These are phyloP conservation scores for Hermatobates lingyangjiaoensis DNA, from an alignment of 1,140 invertebrate genomes.

Conservation along the genomic window DNA sequence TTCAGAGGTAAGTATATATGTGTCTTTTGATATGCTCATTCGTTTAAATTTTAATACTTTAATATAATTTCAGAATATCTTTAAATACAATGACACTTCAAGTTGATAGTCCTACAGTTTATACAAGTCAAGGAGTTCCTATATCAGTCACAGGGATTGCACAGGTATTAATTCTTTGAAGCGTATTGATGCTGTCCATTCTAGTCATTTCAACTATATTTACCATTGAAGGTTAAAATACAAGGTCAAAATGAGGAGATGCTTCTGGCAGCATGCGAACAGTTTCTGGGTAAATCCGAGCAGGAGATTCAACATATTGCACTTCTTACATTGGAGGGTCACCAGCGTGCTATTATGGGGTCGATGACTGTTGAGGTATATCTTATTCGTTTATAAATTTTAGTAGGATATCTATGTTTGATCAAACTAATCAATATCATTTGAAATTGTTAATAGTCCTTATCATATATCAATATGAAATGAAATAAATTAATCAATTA, in stretches of 20 bases:
- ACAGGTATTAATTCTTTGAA: constrained; percentile 39
- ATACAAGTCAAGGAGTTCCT: constrained; percentile 89
- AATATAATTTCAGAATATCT: constrained; percentile 49
- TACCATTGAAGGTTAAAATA: constrained; percentile 63
- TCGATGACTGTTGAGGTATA: constrained; percentile 89
- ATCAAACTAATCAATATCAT: no score
- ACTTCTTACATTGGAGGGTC: constrained; percentile 87
- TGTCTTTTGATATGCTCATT: background rate
- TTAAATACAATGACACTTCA: constrained; percentile 92
- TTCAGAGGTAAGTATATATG: constrained; percentile 55
- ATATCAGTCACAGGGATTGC: constrained; percentile 94
- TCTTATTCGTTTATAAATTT: no score
- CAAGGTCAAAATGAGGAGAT: constrained; percentile 95
- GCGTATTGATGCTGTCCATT: background rate
- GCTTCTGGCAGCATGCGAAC: constrained; percentile 87
- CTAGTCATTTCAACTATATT: background rate
- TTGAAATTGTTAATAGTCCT: no score
- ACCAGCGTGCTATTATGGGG: constrained; percentile 96
- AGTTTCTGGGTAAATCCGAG: constrained; percentile 85
- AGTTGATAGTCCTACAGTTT: constrained; percentile 78
- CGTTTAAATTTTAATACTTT: background rate
- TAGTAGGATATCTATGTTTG: no score
- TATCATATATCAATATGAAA: no score
- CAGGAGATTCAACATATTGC: constrained; percentile 82
- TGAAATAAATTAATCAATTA: no score